Evolutionary conservation across 2,888 invertebrate genomes (phyloP).

Genomic region (Parnassius orleans): DNA sequence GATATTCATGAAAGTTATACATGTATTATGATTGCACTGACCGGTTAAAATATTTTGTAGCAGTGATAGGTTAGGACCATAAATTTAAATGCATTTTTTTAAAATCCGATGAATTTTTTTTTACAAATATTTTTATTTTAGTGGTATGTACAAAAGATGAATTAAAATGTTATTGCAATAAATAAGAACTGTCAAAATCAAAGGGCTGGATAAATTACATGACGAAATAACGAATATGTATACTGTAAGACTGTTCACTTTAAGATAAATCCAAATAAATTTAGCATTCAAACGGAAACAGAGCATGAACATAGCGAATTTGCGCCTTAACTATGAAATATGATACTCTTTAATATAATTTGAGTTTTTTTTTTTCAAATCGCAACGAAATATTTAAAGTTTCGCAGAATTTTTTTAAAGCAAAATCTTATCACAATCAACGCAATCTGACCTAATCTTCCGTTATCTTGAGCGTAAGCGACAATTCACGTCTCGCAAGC

Average conservation of each 20-base stretch:
- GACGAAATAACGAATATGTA: constrained; percentile 28
- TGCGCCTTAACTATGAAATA: constrained; percentile 15
- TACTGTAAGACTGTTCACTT: constrained; percentile 45
- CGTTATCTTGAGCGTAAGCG: constrained; percentile 63
- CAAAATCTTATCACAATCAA: constrained; percentile 68
- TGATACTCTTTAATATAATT: neutral
- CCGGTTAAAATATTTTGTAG: no score
- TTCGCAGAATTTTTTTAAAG: constrained; percentile 19
- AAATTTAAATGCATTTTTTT: no score
- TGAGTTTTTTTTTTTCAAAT: no score
- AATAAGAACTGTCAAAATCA: neutral
- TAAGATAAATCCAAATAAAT: constrained; percentile 46
- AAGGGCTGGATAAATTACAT: constrained; percentile 34
- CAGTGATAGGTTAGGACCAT: no score
- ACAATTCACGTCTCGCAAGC: constrained; percentile 49
- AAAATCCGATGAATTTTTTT: no score
- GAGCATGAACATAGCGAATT: constrained; percentile 50
- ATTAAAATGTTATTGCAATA: no score
- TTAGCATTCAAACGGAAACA: constrained; percentile 55
- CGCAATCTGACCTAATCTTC: constrained; percentile 68
- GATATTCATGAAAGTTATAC: no score
- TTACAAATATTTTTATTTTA: no score
- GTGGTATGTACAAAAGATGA: no score
- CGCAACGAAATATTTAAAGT: neutral
- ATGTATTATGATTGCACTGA: no score